phyloP scores from a whole-genome alignment of 2,113 vertebrate genomes.

The Hippocampus zosterae region DNA sequence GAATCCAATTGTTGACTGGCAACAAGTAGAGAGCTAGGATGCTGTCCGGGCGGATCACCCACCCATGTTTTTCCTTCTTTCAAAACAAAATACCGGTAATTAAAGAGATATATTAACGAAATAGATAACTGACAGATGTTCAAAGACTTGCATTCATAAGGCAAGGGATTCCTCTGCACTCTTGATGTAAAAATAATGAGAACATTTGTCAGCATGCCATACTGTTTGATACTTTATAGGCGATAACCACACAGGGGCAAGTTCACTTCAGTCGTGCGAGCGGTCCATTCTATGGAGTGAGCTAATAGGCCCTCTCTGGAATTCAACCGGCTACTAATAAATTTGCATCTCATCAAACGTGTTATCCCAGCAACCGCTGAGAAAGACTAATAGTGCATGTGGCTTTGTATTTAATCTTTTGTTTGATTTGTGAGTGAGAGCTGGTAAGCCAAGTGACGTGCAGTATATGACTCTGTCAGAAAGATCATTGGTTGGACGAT shows the following conservation, averaged over 20 bases:
- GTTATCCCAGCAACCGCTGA: slow-evolving; percentile 24
- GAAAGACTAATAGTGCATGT: slow-evolving; percentile 12
- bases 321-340: slow-evolving; percentile 23
- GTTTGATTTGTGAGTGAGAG: slow-evolving; percentile 27
- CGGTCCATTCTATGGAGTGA: slow-evolving; percentile 23
- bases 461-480: slow-evolving; percentile 1
- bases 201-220: slow-evolving; percentile 19
- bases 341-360: slow-evolving; percentile 34
- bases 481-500: slow-evolving; percentile 61
- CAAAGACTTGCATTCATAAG: not conserved
- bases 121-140: not conserved
- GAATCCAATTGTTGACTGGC: too few species aligned
- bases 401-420: slow-evolving; percentile 10
- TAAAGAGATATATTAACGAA: not conserved
- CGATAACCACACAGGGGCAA: slow-evolving; percentile 7
- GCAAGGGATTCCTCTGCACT: not conserved
- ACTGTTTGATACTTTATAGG: slow-evolving; percentile 10
- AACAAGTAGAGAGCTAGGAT: too few species aligned
- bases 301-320: slow-evolving; percentile 29
- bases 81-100: too few species aligned
- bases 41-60: too few species aligned
- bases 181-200: slow-evolving; percentile 19
- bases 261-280: not conserved
- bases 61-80: not conserved
- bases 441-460: slow-evolving; percentile 21